Evolutionary conservation across 2,797 vertebrate genomes (phyloP).

Genomic region (Poecile montanus): DNA sequence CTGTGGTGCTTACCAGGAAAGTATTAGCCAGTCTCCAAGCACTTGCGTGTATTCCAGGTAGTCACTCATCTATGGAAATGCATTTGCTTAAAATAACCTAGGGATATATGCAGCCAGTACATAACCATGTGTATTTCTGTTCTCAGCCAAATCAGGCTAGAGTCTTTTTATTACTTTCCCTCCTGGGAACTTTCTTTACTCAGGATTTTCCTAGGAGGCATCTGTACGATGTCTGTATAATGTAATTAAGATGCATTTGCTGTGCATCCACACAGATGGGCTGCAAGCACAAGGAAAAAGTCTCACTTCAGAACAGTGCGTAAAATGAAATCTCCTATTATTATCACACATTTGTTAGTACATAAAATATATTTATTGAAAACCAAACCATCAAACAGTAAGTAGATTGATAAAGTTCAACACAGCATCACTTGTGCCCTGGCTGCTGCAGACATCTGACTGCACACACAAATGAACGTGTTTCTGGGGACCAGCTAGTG

Average conservation of each 20-base stretch:
- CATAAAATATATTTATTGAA: constrained; percentile 29
- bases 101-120: background rate
- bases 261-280: background rate
- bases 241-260: background rate
- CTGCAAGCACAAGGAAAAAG: background rate
- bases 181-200: background rate
- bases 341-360: background rate
- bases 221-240: background rate
- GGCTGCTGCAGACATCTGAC: background rate
- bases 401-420: background rate
- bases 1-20: background rate
- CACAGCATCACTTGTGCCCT: background rate
- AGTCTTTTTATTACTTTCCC: background rate
- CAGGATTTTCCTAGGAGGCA: background rate
- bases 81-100: background rate
- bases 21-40: background rate
- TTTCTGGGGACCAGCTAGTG: background rate
- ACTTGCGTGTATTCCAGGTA: background rate
- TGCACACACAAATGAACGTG: rapidly evolving
- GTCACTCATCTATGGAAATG: background rate
- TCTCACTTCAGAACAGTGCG: background rate
- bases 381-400: background rate
- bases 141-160: background rate
- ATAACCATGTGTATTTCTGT: rapidly evolving
- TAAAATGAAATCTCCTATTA: background rate